Evolutionary conservation across 2,797 vertebrate species (phyloP), one percentile per base, ranked within the genome.

Genomic region (Philypnodon macrostomus): DNA sequence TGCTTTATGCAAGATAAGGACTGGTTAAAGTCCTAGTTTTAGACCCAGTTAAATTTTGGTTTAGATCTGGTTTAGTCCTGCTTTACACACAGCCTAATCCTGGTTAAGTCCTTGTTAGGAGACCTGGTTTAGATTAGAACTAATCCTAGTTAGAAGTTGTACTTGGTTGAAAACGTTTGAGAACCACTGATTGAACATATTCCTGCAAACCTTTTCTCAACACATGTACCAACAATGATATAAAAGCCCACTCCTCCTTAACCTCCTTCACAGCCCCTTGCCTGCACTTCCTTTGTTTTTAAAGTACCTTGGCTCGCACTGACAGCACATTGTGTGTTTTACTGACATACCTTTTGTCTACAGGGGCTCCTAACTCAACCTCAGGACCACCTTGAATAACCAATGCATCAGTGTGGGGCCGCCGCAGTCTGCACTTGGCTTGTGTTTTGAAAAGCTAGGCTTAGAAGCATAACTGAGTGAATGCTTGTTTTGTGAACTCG

Each of bases 341-440:
- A 73, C 79, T 77, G 75, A 80, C 79, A 67, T 67, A 60, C 73
- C 59, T 77, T 84, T 79, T 82, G 71, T 86, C 74, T 74, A 67
- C 77, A 79, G 76, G 67, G 64, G 36, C 70, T 71, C 56, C 73
- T 81, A 79, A 80, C 67, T 72, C 75, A 67, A 79, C 73, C 67
- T 60, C 66, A 63, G 60, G 71, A 79, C 78, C 67, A 80, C 77
- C 75, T 79, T 76, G 73, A 83, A 71, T 80, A 74, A 78, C 69
- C 74, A 73, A 67, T 61, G 38, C 54, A 66, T 53, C 65, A 52
- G 59, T 58, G 63, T 70, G 67, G 67, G 63, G 48, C 72, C 70
- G 62, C 63, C 60, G 56, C n/a, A n/a, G 56, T 54, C 10, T 73
- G 73, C 66, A 67, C 73, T 57, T 67, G 72, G 69, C 68, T 72